These are phyloP conservation scores for Sesia bembeciformis DNA, from an alignment of 2,888 invertebrate genomes.

Conservation along the genomic window DNA sequence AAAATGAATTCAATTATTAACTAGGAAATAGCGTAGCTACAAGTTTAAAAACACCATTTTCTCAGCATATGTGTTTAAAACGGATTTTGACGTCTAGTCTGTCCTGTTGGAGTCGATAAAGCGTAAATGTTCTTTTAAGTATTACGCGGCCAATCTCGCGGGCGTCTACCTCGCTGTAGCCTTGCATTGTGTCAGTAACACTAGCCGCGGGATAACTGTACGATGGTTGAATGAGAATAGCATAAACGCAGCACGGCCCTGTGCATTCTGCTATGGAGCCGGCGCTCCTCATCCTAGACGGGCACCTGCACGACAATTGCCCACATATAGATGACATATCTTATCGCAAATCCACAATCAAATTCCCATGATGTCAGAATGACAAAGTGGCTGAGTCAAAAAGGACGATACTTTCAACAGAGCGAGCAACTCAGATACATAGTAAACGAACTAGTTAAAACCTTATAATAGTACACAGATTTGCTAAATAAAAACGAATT, in stretches of 20 bases:
- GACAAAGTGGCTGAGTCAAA: too few species aligned
- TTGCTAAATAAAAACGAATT: too few species aligned
- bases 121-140: constrained; percentile 47
- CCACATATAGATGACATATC: too few species aligned
- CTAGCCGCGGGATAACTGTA: constrained; percentile 56
- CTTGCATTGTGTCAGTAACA: constrained; percentile 69
- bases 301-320: too few species aligned
- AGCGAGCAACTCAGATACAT: too few species aligned
- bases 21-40: constrained; percentile 29
- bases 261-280: too few species aligned
- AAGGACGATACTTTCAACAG: too few species aligned
- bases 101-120: constrained; percentile 34
- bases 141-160: constrained; percentile 38
- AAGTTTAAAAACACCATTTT: constrained; percentile 19
- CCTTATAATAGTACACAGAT: too few species aligned
- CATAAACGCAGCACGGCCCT: constrained; percentile 25
- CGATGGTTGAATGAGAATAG: constrained; percentile 53
- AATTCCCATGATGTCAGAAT: too few species aligned
- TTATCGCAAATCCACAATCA: too few species aligned
- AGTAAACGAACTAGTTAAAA: too few species aligned
- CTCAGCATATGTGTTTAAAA: constrained; percentile 19
- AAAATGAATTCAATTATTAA: constrained; percentile 28
- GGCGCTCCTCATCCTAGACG: too few species aligned
- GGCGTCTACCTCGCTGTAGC: constrained; percentile 56
- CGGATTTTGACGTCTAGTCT: constrained; percentile 30